Base-by-base conservation (phyloP, 2,888 invertebrate genomes). In the Conops quadrifasciatus region DNA sequence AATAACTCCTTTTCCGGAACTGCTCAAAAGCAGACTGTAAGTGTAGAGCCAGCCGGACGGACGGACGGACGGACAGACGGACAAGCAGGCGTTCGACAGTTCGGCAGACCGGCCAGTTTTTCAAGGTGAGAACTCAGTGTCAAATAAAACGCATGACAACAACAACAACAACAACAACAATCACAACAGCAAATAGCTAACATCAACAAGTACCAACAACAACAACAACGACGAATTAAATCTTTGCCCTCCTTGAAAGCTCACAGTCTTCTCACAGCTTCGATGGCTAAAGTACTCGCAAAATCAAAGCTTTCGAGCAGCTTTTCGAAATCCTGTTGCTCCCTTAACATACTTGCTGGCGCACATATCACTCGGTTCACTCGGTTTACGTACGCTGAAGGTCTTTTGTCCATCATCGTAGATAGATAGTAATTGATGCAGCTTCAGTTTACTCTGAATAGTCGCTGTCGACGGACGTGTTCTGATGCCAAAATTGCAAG, bases 251-350 rank as follows among this genome's bases (percentile, higher is more conserved):
- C 62, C 68, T 62, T 68, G 62, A 60, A 51, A 51, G 68, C 68
- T 58, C 2, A 13, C 13, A 7, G 58, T 26, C 26, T 24, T 58
- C 58, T 58, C 28, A 24, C 49, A n/a, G 49, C 49, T 28, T 9
- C 28, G 24, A 24, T 13, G 53, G n/a, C 3, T 11, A n/a, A 19
- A 24, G 13, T 36, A n/a, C n/a, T n/a, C n/a, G 53, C 53, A 58
- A 28, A 9, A 28, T 66, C 11, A 43, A n/a, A 67, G 58, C 67
- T 67, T 47, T 67, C 7, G 4, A 1, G 9, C 49, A 73, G 68
- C 73, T 73, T 73, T 73, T 73, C 73, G 73, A 73, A 73, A 68
- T 68, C 68, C 68, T 68, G 68, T 68, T 68, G 68, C 68, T 60
- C 43, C 30, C n/a, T 24, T 67, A 19, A 28, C 36, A 13, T 13